Base-by-base conservation (phyloP, 1,140 invertebrate species). In the Magallana gigas region DNA sequence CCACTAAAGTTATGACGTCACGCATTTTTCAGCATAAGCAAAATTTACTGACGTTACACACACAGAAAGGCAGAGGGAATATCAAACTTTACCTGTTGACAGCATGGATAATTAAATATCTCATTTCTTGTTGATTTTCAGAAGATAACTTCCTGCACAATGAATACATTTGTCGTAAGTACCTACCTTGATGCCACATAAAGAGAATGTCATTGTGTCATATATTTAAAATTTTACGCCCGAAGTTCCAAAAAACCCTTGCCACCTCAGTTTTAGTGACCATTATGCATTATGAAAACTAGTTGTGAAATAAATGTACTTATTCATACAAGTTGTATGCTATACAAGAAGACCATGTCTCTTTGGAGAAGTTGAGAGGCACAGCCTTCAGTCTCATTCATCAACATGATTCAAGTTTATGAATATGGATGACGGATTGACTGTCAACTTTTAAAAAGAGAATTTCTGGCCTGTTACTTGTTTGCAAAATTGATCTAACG, bases 121-220 rank as follows among this genome's bases (percentile, higher is more conserved):
- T 12, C 6, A 29, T 18, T 62, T 29, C 9, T 7, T 64, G 16
- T 64, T 68, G 8, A 56, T 8, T n/a, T 71, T 59, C 36, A 18
- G 6, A 81, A 16, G 57, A 9, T 57, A 83, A 14, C 48, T 12
- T 56, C 7, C 18, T 60, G 48, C 14, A 68, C 29, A 48, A 91
- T 92, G 91, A 92, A 90, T 87, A 88, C 91, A 36, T 91, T 90
- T 89, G 90, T 91, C 81, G 91, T 92, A 89, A 90, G 89, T 88
- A 11, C 36, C 14, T 60, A 6, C 9, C n/a, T 83, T 57, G 7
- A 83, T 57, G 14, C 11, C 57, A 23, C 60, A n/a, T 11, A 76
- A 76, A 76, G 9, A n/a, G 60, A 48, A 14, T 8, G 18, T 16
- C 76, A 29, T 80, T 64, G 62, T 18, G 14, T 64, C 14, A 8